Base-by-base conservation (phyloP, 2,797 vertebrate genomes). In the Scomberomorus guttatus region DNA sequence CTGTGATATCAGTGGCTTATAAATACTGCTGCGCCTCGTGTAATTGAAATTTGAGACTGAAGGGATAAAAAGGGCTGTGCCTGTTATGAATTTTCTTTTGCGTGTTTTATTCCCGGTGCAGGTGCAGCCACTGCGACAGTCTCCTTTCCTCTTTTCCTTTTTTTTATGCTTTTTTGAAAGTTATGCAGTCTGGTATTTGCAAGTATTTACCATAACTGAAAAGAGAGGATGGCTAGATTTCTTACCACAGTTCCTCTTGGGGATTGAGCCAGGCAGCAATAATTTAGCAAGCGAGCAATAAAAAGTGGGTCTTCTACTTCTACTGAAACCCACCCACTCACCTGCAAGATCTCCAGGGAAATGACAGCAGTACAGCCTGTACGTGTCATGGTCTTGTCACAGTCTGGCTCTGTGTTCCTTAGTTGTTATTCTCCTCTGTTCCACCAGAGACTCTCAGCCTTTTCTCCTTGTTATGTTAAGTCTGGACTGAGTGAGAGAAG, bases 41-140 rank as follows among this genome's bases (percentile, higher is more conserved):
- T 72, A 50, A 77, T 71, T 75, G 56, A 72, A 88, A 84, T 61
- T 5, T 50, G 27, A 80, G 72, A 76, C 37, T 39, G 18, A 59
- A 12, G 55, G 34, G 70, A 51, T 32, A 22, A 68, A 68, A 3
- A 75, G 20, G 34, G 29, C 27, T 3, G 2, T 22, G 56, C 37
- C 12, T 3, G 55, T 48, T 65, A 61, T 22, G 1, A 1, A 62
- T 68, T 68, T 44, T 57, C 11, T 48, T 29, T 44, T 32, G 56
- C 25, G 55, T 5, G 15, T 65, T 57, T 57, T 46, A 15, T 72
- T 48, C 42, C 51, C 15, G 3, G 69, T 44, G 57, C 55, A 59
- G 52, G 46, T 73, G 72, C 55, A 39, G 50, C n/a, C 54, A 11
- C n/a, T 44, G 20, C n/a, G 22, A 48, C 61, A 46, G 34, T 22